Base-by-base conservation (phyloP, 2,113 vertebrate species). In the Alethe castanea region DNA sequence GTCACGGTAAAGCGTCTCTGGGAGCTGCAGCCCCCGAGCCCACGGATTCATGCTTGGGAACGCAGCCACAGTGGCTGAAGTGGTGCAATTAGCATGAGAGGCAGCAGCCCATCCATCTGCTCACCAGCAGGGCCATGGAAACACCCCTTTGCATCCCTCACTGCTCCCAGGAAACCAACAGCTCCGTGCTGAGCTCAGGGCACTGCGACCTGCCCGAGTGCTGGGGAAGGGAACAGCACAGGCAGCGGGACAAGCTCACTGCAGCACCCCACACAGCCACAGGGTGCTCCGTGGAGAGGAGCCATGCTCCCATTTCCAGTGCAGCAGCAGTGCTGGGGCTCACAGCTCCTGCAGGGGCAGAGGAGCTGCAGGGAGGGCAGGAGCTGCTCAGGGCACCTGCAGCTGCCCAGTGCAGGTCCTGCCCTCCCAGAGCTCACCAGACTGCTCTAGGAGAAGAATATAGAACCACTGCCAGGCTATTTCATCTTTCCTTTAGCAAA, bases 31-130 rank as follows among this genome's bases (percentile, higher is more conserved):
- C 50, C 44, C 74, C 71, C 20, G 14, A 73, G n/a, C 7, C 0
- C 0, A 59, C 2, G 1, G 38, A 82, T 80, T 83, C 73, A 87
- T 54, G 47, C 22, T 54, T 42, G 31, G 81, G 47, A 96, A 92
- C 0, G 5, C 60, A 73, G 71, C 71, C 87, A 91, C 50, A 79
- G 64, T n/a, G 54, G 70, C 52, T 60, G 66, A 80, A 92, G 81
- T 15, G 65, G 42, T 62, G 42, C 76, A 84, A 84, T 90, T 45
- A 90, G 28, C 44, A 47, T 2, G 53, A 81, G 89, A 89, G 81
- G 70, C 48, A 89, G 64, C 62, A 96, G 85, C 31, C 93, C 90
- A 94, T 95, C 93, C 90, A 94, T 95, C 93, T 96, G 95, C 81
- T 96, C 76, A 8, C 36, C 44, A 40, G 31, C 57, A 59, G 29